Conservation (phyloP, 2,888 invertebrate genomes). For the Minunthozetes semirufus region DNA sequence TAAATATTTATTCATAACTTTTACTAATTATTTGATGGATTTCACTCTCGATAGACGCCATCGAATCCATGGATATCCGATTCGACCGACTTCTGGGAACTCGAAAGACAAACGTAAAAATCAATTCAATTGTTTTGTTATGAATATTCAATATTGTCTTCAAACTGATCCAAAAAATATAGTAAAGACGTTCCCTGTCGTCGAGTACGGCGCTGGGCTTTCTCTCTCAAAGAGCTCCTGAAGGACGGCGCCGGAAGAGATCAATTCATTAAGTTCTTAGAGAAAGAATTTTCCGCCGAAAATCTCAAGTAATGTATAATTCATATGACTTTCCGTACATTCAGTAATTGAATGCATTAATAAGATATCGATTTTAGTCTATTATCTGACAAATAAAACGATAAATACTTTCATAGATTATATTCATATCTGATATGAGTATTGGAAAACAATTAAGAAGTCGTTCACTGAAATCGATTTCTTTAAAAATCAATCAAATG, state of each 20-base stretch:
- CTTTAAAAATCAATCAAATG: too few relatives aligned
- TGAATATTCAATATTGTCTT: too few relatives aligned
- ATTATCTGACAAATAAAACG: neutral
- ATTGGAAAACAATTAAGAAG: too few relatives aligned
- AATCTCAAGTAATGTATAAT: slow-evolving; percentile 73
- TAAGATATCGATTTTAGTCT: neutral
- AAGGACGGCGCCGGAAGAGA: slow-evolving; percentile 92
- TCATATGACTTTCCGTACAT: slow-evolving; percentile 30
- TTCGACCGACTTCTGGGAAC: slow-evolving; percentile 93
- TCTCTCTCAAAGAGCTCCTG: slow-evolving; percentile 86
- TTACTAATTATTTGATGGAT: neutral
- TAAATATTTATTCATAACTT: neutral
- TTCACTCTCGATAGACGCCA: slow-evolving; percentile 46
- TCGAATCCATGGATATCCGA: slow-evolving; percentile 97
- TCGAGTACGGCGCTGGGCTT: slow-evolving; percentile 93
- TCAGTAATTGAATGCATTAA: too few relatives aligned
- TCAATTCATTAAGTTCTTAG: slow-evolving; percentile 89
- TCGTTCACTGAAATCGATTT: too few relatives aligned
- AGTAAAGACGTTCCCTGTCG: slow-evolving; percentile 88
- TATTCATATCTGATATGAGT: too few relatives aligned
- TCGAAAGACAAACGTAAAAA: slow-evolving; percentile 76
- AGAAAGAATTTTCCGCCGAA: slow-evolving; percentile 97
- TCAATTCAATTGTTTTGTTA: slow-evolving; percentile 7
- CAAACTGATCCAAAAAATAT: slow-evolving; percentile 40
- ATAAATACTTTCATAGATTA: too few relatives aligned